phyloP scores from a whole-genome alignment of 2,113 vertebrate genomes.

The Genyomyrus donnyi region DNA sequence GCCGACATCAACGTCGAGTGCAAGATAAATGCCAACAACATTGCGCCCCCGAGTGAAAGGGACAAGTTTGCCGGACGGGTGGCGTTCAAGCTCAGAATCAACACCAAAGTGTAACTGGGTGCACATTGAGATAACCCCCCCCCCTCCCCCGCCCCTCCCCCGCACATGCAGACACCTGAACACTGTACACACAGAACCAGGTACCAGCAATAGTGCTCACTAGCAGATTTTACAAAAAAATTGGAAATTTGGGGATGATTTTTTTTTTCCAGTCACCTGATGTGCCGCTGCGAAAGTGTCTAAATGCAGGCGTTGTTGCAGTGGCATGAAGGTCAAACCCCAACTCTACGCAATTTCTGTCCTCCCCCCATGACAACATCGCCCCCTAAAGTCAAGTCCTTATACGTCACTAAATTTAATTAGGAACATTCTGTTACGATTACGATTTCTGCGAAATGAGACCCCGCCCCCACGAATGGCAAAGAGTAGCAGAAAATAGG shows the following conservation, averaged over 20 bases:
- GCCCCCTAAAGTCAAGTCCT: background rate
- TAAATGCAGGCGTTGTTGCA: background rate
- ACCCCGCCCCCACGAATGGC: background rate
- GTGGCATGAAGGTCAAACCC: background rate
- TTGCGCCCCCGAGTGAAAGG: slow-evolving; percentile 59
- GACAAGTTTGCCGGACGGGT: slow-evolving; percentile 83
- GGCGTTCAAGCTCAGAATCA: slow-evolving; percentile 78
- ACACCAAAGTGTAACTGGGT: slow-evolving; percentile 50
- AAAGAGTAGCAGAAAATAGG: background rate
- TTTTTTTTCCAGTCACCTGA: background rate
- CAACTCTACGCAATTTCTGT: background rate
- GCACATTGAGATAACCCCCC: background rate
- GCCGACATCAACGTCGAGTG: slow-evolving; percentile 76
- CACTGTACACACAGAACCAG: background rate
- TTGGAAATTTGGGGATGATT: background rate
- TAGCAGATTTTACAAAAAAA: background rate
- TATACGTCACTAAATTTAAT: background rate
- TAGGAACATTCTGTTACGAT: background rate
- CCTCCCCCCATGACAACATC: background rate
- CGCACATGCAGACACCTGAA: slow-evolving; percentile 33
- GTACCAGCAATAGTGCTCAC: slow-evolving; percentile 39
- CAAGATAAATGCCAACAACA: slow-evolving; percentile 65
- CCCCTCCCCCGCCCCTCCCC: background rate
- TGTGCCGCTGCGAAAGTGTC: background rate
- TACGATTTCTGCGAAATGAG: background rate